Conservation (phyloP, 2,797 vertebrate species). For the Thaleichthys pacificus region DNA sequence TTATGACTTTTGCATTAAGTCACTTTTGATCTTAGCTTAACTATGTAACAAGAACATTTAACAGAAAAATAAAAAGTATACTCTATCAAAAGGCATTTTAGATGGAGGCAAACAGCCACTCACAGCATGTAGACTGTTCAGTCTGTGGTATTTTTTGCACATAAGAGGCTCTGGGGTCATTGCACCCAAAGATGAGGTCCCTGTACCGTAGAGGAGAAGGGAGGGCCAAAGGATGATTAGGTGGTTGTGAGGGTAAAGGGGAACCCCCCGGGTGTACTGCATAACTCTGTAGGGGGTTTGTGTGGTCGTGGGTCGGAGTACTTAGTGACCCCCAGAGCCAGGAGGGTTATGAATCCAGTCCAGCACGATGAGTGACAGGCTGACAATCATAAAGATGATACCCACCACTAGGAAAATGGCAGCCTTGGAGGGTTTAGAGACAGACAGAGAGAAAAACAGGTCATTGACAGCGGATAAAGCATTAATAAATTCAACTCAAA, state of each 20-base stretch:
- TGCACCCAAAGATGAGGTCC: neutral
- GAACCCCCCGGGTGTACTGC: neutral
- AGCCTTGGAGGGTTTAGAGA: slow-evolving; percentile 70
- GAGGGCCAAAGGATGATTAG: neutral
- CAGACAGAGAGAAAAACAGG: slow-evolving; percentile 8
- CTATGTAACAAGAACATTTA: too few species aligned
- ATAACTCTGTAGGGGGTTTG: slow-evolving; percentile 11
- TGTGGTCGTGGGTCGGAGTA: neutral
- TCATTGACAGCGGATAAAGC: neutral
- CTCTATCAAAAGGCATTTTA: neutral
- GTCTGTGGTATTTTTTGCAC: slow-evolving; percentile 61
- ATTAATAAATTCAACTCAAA: neutral
- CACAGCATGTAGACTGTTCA: slow-evolving; percentile 37
- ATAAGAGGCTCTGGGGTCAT: neutral
- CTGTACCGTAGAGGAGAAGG: slow-evolving; percentile 15
- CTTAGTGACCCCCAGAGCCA: slow-evolving; percentile 83
- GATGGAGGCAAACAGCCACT: neutral
- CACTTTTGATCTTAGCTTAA: too few species aligned
- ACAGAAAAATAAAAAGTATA: slow-evolving; percentile 10
- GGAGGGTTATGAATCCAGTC: slow-evolving; percentile 94
- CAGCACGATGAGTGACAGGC: slow-evolving; percentile 89
- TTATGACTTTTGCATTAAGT: too few species aligned
- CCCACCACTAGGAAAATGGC: slow-evolving; percentile 86
- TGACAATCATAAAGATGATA: slow-evolving; percentile 92
- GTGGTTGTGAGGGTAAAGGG: neutral